A percentile compares a stretch with the other conserved stretches of the same genome.
Conservation (phyloP, 2,113 vertebrate genomes). For the Pycnonotus jocosus region DNA sequence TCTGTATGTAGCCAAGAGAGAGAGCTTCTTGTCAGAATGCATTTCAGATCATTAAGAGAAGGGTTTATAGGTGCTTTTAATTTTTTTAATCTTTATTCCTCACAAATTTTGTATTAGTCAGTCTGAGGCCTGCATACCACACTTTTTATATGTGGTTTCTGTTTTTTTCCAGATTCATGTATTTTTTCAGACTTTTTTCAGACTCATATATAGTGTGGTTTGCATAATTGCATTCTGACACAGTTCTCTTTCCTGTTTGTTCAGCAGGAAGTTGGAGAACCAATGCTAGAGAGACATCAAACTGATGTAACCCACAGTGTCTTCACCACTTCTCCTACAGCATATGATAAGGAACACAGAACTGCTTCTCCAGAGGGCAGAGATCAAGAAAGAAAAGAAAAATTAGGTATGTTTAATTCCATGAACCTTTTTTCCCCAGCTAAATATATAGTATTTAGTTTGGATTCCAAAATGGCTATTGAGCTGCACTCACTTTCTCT, state of each 20-base stretch:
- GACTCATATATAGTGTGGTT: slow-evolving; percentile 13
- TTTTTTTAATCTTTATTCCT: neutral
- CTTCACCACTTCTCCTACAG: slow-evolving; percentile 32
- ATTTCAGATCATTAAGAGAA: neutral
- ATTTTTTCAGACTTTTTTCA: neutral
- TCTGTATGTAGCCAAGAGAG: neutral
- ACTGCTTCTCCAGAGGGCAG: neutral
- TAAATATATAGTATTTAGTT: neutral
- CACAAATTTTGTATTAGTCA: neutral
- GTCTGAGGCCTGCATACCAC: neutral
- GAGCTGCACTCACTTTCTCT: neutral
- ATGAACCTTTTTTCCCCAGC: neutral
- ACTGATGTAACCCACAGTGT: slow-evolving; percentile 28
- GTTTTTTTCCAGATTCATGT: neutral
- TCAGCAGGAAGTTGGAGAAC: slow-evolving; percentile 81
- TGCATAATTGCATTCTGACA: slow-evolving; percentile 58
- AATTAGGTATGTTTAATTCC: slow-evolving; percentile 68
- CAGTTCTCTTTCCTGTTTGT: slow-evolving; percentile 87
- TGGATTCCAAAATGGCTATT: neutral
- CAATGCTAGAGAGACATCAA: slow-evolving; percentile 66
- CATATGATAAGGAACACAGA: neutral
- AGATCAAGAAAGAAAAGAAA: slow-evolving; percentile 39
- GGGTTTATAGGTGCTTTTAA: neutral
- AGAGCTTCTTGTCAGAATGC: neutral
- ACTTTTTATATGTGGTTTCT: neutral